phyloP scores from a whole-genome alignment of 2,797 vertebrate genomes.

The Tauraco hartlaubi region DNA sequence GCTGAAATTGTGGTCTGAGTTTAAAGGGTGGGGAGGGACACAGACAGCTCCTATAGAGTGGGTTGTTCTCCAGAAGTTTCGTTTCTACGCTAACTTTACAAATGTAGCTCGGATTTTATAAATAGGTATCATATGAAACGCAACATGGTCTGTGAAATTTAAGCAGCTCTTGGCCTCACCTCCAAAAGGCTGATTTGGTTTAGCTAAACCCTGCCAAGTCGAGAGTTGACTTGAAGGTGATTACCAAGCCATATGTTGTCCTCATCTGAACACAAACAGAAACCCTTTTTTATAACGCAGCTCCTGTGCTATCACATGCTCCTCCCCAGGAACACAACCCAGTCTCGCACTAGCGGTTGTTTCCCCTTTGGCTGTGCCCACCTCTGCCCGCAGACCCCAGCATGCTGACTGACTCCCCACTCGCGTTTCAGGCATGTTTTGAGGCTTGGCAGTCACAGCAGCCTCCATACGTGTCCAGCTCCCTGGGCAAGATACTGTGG shows the following conservation, averaged over 20 bases:
- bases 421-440: background rate
- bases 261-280: conserved; percentile 6
- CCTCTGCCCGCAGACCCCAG: background rate
- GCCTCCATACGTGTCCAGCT: background rate
- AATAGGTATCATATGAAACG: conserved; percentile 29
- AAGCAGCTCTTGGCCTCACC: conserved; percentile 50
- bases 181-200: conserved; percentile 26
- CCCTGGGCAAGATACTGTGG: background rate
- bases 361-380: background rate
- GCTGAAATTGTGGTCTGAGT: background rate
- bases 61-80: conserved; percentile 44
- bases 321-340: background rate
- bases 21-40: background rate
- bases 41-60: conserved; percentile 20
- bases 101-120: conserved; percentile 36
- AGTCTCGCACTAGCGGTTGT: background rate
- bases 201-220: conserved; percentile 48
- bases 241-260: conserved; percentile 36
- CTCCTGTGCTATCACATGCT: background rate
- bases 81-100: conserved; percentile 35
- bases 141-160: conserved; percentile 50
- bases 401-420: background rate
- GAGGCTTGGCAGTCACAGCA: background rate
- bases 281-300: background rate
- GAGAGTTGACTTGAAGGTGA: conserved; percentile 34